These are phyloP conservation scores for Paedocypris sp. DNA, from an alignment of 2,113 vertebrate species.

Conservation along the genomic window DNA sequence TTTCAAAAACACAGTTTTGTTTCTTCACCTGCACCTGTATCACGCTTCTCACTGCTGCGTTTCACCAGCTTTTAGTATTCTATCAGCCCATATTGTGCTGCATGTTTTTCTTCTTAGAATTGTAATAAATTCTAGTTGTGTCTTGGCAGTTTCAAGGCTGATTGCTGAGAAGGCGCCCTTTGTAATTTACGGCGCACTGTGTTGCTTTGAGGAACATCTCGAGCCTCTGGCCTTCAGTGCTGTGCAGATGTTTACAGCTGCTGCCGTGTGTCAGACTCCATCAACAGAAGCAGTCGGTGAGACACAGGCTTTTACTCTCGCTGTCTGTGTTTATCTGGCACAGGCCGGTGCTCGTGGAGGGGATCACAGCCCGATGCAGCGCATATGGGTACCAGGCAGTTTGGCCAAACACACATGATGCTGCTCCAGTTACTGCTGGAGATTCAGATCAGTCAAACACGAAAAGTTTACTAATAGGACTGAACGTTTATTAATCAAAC, in stretches of 20 bases:
- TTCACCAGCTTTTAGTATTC: not conserved
- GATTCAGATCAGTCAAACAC: not conserved
- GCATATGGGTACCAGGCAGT: slow-evolving; percentile 6
- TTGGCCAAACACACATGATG: not conserved
- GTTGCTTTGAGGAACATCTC: not conserved
- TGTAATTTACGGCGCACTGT: slow-evolving; percentile 5
- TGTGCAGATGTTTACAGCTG: slow-evolving; percentile 22
- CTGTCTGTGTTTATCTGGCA: slow-evolving; percentile 6
- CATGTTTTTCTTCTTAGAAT: too few species aligned
- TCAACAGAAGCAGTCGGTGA: not conserved
- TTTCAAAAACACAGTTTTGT: too few species aligned
- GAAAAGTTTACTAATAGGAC: not conserved
- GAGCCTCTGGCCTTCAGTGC: slow-evolving; percentile 5
- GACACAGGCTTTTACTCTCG: not conserved
- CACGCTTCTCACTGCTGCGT: not conserved
- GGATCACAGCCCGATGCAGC: slow-evolving; percentile 6
- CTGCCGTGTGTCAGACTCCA: not conserved
- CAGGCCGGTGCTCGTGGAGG: slow-evolving; percentile 15
- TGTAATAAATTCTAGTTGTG: not conserved
- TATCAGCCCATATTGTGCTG: not conserved
- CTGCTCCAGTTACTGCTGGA: slow-evolving; percentile 10
- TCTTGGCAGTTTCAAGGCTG: not conserved
- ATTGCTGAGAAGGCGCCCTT: not conserved
- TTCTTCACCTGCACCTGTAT: too few species aligned
- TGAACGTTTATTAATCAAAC: not conserved